Conservation (phyloP, 2,888 invertebrate genomes). For the Caenorhabditis sinica region DNA sequence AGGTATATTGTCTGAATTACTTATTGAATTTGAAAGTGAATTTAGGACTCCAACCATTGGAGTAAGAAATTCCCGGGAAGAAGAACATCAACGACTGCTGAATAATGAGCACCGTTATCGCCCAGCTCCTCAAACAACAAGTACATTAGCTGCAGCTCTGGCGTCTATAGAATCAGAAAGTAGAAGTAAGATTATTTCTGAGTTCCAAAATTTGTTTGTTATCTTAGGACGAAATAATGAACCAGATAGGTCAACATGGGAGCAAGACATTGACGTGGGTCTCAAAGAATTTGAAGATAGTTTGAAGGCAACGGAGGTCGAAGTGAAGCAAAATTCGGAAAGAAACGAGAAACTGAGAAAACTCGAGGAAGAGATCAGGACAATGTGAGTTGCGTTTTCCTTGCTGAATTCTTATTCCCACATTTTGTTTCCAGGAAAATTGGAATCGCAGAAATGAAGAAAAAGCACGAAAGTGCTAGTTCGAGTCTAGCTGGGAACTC, state of each 20-base stretch:
- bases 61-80: background rate
- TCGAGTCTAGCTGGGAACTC: background rate
- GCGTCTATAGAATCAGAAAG: too few species aligned
- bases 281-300: background rate
- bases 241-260: background rate
- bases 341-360: background rate
- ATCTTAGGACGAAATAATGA: background rate
- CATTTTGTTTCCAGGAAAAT: background rate
- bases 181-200: too few species aligned
- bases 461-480: background rate
- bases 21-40: too few species aligned
- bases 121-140: background rate
- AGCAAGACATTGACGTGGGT: background rate
- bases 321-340: background rate
- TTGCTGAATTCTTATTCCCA: background rate
- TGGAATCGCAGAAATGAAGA: background rate
- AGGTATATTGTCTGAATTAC: too few species aligned
- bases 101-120: background rate
- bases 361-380: background rate
- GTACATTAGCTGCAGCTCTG: background rate
- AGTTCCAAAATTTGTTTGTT: too few species aligned
- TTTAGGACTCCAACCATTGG: too few species aligned
- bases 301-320: background rate
- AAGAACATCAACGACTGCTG: background rate
- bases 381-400: background rate